phyloP scores from a whole-genome alignment of 2,113 vertebrate genomes.

The Neotragus pygmaeus region DNA sequence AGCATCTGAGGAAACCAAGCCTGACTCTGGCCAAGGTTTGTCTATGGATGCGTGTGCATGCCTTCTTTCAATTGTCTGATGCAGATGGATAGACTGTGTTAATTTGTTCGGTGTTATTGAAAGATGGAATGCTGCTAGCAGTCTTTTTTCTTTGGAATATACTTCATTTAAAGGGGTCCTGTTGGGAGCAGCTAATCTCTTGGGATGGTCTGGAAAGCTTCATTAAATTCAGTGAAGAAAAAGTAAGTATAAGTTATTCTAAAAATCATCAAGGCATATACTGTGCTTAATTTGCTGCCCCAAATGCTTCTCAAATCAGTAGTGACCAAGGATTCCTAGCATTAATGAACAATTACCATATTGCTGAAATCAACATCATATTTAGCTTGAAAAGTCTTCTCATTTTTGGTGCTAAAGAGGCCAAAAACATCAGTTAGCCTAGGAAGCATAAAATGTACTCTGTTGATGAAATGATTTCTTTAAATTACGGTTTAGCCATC shows the following conservation, averaged over 20 bases:
- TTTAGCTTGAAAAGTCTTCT: slow-evolving; percentile 46
- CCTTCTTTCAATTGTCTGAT: slow-evolving; percentile 21
- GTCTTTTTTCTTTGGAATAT: slow-evolving; percentile 49
- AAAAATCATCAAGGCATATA: slow-evolving; percentile 62
- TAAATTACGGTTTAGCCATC: slow-evolving; percentile 34
- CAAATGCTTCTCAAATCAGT: slow-evolving; percentile 41
- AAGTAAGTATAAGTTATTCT: slow-evolving; percentile 52
- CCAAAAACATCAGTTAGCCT: slow-evolving; percentile 40
- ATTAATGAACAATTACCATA: slow-evolving; percentile 59
- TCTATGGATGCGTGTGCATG: slow-evolving; percentile 1
- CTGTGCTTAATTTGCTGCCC: slow-evolving; percentile 43
- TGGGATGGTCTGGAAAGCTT: slow-evolving; percentile 55
- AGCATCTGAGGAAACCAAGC: neutral
- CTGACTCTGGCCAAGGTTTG: neutral
- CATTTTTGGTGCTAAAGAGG: slow-evolving; percentile 39
- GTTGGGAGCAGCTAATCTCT: slow-evolving; percentile 27
- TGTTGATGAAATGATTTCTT: slow-evolving; percentile 48
- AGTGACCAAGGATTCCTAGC: slow-evolving; percentile 49
- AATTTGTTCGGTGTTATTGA: slow-evolving; percentile 59
- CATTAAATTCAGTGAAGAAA: slow-evolving; percentile 60
- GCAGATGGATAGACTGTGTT: slow-evolving; percentile 18
- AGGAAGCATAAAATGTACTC: slow-evolving; percentile 42
- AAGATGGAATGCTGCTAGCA: slow-evolving; percentile 54
- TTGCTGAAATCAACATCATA: slow-evolving; percentile 56
- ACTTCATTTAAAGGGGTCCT: neutral